phyloP scores from a whole-genome alignment of 2,797 vertebrate genomes.

The Poliocrania exsul region DNA sequence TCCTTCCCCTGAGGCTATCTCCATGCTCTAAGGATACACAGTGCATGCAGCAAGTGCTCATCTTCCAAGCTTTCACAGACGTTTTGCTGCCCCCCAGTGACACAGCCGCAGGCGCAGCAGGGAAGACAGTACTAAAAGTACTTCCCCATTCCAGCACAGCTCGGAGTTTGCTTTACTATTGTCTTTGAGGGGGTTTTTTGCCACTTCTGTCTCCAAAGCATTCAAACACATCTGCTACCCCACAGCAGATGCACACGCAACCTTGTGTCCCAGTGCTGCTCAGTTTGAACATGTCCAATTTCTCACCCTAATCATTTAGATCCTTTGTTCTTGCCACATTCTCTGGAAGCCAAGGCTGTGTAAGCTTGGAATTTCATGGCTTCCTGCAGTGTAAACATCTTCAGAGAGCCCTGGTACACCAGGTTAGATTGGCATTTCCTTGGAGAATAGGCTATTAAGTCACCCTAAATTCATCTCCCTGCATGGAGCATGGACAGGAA shows the following conservation, averaged over 20 bases:
- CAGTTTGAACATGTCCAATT: neutral
- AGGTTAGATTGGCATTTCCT: neutral
- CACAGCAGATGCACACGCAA: neutral
- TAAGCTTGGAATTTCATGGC: neutral
- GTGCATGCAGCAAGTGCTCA: neutral
- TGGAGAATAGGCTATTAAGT: neutral
- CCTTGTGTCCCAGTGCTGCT: neutral
- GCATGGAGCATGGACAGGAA: neutral
- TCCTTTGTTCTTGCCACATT: neutral
- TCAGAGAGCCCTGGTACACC: neutral
- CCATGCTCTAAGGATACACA: neutral
- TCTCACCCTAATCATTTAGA: neutral
- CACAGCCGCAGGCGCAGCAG: rapidly evolving
- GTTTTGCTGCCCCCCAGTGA: neutral
- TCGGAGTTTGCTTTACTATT: neutral
- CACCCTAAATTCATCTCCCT: neutral
- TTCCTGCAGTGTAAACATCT: neutral
- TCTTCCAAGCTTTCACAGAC: rapidly evolving
- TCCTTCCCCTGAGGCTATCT: neutral
- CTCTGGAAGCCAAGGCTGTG: neutral
- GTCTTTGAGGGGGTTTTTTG: neutral
- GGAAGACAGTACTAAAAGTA: neutral
- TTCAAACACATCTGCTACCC: neutral
- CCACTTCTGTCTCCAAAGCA: neutral
- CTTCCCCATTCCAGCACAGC: neutral